Conservation (phyloP, 35 echinoderm and acorn worm genomes). For the Heliocidaris erythrogramma region DNA sequence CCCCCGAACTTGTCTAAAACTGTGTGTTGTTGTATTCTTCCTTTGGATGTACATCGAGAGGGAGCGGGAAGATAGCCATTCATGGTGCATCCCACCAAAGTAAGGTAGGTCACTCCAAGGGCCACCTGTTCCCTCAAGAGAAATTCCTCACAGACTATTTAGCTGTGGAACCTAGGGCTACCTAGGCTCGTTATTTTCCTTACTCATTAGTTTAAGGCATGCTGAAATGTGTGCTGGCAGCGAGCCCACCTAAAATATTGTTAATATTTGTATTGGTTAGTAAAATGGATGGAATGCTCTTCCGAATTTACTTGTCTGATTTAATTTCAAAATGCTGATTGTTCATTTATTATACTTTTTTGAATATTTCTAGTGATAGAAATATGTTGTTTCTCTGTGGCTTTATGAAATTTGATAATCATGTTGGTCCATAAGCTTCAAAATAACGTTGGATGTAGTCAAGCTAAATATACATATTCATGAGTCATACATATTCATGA, state of each 20-base stretch:
- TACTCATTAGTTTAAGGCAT: slow-evolving; percentile 96
- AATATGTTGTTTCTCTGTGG: not conserved
- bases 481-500: not conserved
- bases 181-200: slow-evolving; percentile 88
- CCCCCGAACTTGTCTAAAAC: no score
- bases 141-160: slow-evolving; percentile 79
- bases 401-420: not conserved
- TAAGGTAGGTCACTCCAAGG: slow-evolving; percentile 72
- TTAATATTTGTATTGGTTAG: not conserved
- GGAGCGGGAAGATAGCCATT: slow-evolving; percentile 62
- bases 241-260: not conserved
- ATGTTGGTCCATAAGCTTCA: not conserved
- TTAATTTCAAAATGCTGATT: not conserved
- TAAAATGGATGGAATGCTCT: not conserved
- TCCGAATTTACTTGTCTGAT: not conserved
- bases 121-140: slow-evolving; percentile 77
- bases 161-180: slow-evolving; percentile 76
- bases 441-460: not conserved
- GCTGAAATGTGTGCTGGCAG: not conserved
- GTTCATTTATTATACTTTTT: not conserved
- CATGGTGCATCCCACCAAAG: slow-evolving; percentile 60
- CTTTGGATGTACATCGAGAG: not conserved
- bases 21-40: not conserved
- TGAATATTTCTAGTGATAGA: not conserved
- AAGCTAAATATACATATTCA: not conserved